These are phyloP conservation scores for Pinctada fucata DNA, from an alignment of 2,888 invertebrate species.

Conservation along the genomic window DNA sequence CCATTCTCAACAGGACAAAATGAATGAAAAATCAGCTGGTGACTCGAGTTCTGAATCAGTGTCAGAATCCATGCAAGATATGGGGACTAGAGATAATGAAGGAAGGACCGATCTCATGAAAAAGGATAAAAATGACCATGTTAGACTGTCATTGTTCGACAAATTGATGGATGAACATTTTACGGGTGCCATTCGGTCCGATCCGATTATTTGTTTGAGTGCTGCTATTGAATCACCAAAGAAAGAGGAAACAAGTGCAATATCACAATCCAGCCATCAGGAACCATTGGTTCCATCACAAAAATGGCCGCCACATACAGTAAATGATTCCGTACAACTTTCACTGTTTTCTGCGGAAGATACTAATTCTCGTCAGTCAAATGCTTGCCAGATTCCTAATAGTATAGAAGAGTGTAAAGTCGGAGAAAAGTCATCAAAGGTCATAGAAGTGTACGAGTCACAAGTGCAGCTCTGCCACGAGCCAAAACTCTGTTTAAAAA, in stretches of 20 bases:
- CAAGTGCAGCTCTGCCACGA: slow-evolving; percentile 31
- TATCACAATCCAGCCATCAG: not conserved
- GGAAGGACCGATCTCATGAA: not conserved
- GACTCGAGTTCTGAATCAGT: not conserved
- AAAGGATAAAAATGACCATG: not conserved
- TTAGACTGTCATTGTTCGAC: not conserved
- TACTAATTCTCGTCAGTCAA: not conserved
- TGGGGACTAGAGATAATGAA: not conserved
- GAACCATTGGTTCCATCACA: not conserved
- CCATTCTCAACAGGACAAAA: not conserved
- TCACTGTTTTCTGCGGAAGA: not conserved
- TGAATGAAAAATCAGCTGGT: not conserved
- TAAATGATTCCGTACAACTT: not conserved
- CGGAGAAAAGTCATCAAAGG: slow-evolving; percentile 5
- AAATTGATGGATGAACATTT: not conserved
- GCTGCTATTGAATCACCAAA: not conserved
- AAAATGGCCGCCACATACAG: too few relatives aligned
- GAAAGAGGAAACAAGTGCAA: not conserved
- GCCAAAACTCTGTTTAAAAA: slow-evolving; percentile 38
- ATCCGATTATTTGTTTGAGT: not conserved
- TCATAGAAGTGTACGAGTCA: slow-evolving; percentile 35
- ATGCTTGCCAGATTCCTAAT: slow-evolving; percentile 10
- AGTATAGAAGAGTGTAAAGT: slow-evolving; percentile 11
- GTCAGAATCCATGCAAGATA: not conserved
- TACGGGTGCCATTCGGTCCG: not conserved